Evolutionary conservation across 2,888 invertebrate species (phyloP).

Genomic region (Tipula confusa): DNA sequence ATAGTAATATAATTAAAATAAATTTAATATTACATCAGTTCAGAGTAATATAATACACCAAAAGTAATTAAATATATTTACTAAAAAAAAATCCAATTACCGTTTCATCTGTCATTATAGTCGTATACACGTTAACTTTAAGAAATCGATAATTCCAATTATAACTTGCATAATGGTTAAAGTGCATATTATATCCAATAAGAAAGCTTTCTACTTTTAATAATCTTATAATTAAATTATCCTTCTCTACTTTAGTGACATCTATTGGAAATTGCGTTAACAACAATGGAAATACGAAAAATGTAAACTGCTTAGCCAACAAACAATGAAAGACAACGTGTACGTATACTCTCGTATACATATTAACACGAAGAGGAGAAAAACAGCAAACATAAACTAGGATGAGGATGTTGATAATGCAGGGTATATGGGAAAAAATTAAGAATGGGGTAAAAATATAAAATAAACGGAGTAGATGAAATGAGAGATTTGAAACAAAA

Average conservation of each 20-base stretch:
- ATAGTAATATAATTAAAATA: background rate
- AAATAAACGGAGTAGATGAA: background rate
- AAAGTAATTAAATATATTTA: background rate
- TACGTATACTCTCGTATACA: background rate
- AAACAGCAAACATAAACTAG: background rate
- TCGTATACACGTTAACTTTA: background rate
- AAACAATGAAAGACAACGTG: background rate
- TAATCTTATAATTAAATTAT: background rate
- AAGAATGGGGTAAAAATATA: background rate
- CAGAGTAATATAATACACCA: background rate
- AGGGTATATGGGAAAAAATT: background rate
- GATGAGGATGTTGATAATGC: background rate
- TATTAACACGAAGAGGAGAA: background rate
- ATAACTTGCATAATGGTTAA: background rate
- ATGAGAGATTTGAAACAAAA: background rate
- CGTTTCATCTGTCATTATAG: background rate
- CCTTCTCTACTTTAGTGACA: background rate
- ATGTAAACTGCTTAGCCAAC: background rate
- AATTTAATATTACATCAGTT: conserved; percentile 3
- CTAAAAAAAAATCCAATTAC: background rate
- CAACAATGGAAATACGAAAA: background rate
- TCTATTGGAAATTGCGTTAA: background rate
- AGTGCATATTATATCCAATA: background rate
- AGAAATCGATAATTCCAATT: background rate
- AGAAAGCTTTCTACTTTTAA: background rate